These are phyloP conservation scores for Andrena flavipes DNA, from an alignment of 2,888 invertebrate species.

Conservation along the genomic window DNA sequence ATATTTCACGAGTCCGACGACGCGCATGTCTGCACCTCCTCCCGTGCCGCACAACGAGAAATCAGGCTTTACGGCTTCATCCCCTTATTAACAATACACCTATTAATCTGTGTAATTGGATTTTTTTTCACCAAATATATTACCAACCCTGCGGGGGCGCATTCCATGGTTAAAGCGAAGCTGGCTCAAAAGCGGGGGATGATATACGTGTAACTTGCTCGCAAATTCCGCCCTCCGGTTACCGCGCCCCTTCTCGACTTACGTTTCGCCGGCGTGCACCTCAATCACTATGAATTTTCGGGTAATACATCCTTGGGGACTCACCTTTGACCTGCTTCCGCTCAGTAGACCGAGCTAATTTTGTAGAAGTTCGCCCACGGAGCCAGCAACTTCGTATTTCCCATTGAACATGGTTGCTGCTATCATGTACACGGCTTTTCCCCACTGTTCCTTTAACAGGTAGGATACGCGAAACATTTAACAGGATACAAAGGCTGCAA, in stretches of 20 bases:
- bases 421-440: constrained; percentile 16
- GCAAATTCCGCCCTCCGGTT: constrained; percentile 33
- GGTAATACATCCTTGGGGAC: constrained; percentile 50
- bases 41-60: not conserved
- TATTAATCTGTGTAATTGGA: not conserved
- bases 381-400: constrained; percentile 41
- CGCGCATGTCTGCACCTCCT: not conserved
- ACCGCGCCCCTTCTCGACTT: constrained; percentile 15
- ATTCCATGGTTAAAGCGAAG: not conserved
- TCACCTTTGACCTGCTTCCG: constrained; percentile 49
- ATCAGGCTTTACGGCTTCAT: not conserved
- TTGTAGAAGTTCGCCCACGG: constrained; percentile 47
- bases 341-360: constrained; percentile 55
- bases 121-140: not conserved
- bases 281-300: constrained; percentile 53
- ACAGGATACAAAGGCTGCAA: constrained; percentile 10
- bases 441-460: not conserved
- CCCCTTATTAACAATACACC: constrained; percentile 16
- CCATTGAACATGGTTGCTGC: not conserved
- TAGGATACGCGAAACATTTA: not conserved
- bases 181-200: not conserved
- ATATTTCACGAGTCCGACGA: constrained; percentile 23
- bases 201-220: constrained; percentile 4
- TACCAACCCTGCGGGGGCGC: not conserved
- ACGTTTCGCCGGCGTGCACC: constrained; percentile 24